These are phyloP conservation scores for Zeus faber DNA, from an alignment of 2,113 vertebrate species.

Conservation along the genomic window DNA sequence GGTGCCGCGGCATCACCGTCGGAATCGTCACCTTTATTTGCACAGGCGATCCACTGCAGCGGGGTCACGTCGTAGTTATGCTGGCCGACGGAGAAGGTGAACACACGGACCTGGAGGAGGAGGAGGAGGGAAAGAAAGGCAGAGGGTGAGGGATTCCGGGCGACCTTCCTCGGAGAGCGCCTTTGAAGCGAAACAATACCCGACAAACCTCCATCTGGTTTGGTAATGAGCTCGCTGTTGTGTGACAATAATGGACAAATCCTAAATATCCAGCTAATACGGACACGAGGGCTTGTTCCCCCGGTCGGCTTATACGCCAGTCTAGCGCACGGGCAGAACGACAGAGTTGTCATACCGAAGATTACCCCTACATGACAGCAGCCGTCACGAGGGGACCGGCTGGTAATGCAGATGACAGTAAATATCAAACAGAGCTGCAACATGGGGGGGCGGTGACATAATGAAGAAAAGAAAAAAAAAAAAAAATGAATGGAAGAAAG, in stretches of 20 bases:
- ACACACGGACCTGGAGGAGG: constrained; percentile 80
- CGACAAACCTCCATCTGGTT: not conserved
- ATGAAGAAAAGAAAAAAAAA: constrained; percentile 28
- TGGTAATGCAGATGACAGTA: constrained; percentile 24
- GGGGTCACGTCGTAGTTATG: constrained; percentile 97
- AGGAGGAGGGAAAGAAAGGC: not conserved
- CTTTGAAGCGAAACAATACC: not conserved
- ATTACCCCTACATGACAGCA: constrained; percentile 41
- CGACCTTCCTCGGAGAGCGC: not conserved
- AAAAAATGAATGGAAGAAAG: constrained; percentile 8
- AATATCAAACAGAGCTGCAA: constrained; percentile 20
- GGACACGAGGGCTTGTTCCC: constrained; percentile 12
- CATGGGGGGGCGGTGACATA: constrained; percentile 4
- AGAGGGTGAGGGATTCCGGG: not conserved
- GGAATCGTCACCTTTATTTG: constrained; percentile 97
- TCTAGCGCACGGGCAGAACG: constrained; percentile 10
- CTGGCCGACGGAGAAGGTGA: constrained; percentile 97
- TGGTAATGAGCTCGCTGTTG: constrained; percentile 13
- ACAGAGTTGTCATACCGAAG: constrained; percentile 36
- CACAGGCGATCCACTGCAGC: constrained; percentile 96
- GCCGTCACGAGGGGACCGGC: constrained; percentile 15
- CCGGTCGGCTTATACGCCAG: constrained; percentile 21
- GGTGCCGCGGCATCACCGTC: no score
- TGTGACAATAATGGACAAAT: constrained; percentile 8
- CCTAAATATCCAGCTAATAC: not conserved